Evolutionary conservation across 64 coral and sea anemone genomes (phyloP).

Genomic region (Montipora sp.): DNA sequence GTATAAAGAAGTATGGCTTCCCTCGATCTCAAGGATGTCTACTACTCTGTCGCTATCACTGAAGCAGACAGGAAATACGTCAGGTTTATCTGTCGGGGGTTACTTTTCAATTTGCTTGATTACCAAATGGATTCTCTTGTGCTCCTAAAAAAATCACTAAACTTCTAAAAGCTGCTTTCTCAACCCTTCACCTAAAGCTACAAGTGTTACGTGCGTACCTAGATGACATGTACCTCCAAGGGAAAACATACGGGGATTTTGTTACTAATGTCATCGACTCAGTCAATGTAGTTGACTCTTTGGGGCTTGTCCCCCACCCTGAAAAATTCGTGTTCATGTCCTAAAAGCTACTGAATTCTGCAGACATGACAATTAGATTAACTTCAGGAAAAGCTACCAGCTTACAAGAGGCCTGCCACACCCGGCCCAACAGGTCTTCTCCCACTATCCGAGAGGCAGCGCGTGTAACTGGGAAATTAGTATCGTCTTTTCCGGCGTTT

Average conservation of each 20-base stretch:
- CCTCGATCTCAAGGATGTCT: too few species aligned
- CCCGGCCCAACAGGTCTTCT: too few species aligned
- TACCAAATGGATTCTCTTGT: background rate
- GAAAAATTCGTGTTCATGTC: background rate
- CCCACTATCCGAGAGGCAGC: too few species aligned
- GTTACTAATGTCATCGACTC: slow-evolving; percentile 22
- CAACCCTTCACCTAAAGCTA: slow-evolving; percentile 7
- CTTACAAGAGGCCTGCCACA: too few species aligned
- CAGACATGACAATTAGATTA: too few species aligned
- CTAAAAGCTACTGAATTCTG: background rate
- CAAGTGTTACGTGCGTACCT: slow-evolving; percentile 7
- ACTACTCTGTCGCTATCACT: too few species aligned
- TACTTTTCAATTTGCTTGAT: background rate
- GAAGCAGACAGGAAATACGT: background rate
- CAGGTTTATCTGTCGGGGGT: background rate
- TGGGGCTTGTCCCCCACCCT: slow-evolving; percentile 18
- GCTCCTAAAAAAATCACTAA: slow-evolving; percentile 6
- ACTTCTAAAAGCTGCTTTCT: slow-evolving; percentile 25
- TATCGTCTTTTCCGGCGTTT: too few species aligned
- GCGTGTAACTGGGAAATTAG: too few species aligned
- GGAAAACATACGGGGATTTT: slow-evolving; percentile 8
- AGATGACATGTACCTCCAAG: slow-evolving; percentile 52
- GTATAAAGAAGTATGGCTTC: too few species aligned
- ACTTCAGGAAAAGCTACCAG: too few species aligned
- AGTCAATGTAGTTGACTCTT: background rate